Base-by-base conservation (phyloP, 2,113 vertebrate genomes). In the Meleagris gallopavo region DNA sequence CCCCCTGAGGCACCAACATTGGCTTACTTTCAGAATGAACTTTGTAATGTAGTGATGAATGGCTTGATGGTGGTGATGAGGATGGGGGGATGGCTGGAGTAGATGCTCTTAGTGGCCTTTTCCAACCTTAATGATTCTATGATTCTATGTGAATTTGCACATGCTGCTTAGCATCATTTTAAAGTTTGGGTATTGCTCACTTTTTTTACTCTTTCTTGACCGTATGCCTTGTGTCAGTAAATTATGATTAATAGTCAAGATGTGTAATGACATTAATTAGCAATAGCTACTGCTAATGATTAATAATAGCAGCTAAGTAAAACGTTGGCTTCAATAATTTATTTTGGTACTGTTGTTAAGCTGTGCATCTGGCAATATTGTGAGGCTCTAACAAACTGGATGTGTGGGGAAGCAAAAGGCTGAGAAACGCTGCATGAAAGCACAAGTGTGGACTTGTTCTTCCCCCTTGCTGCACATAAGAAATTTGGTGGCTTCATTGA, bases 191-290 rank as follows among this genome's bases (percentile, higher is more conserved):
- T 76, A 18, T 50, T 79, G 74, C 70, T 90, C 40, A 29, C 40
- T 29, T 72, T 27, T 41, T 70, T n/a, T 79, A 45, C 73, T 74
- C 80, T 10, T 0, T 0, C 83, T 46, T 73, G 32, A 83, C 85
- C 85, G 64, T 82, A 85, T 25, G 69, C 71, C 84, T 93, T 94
- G 67, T 79, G 92, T 96, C 90, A 96, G 92, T 92, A 88, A 83
- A 80, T 92, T 74, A 88, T 94, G 89, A 94, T 94, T 93, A 91
- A 94, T 88, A 88, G 85, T 81, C 83, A 57, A 81, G 61, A 90
- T 78, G 88, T 67, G 15, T 95, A 94, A 95, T 92, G 88, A 95
- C 91, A 89, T 87, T 95, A 95, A 95, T 97, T 94, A 97, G 93
- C 92, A 90, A 64, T 82, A 92, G 90, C 79, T 88, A 78, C 83